Evolutionary conservation across 2,113 vertebrate species (phyloP).

Genomic region (Catharus fuscescens): DNA sequence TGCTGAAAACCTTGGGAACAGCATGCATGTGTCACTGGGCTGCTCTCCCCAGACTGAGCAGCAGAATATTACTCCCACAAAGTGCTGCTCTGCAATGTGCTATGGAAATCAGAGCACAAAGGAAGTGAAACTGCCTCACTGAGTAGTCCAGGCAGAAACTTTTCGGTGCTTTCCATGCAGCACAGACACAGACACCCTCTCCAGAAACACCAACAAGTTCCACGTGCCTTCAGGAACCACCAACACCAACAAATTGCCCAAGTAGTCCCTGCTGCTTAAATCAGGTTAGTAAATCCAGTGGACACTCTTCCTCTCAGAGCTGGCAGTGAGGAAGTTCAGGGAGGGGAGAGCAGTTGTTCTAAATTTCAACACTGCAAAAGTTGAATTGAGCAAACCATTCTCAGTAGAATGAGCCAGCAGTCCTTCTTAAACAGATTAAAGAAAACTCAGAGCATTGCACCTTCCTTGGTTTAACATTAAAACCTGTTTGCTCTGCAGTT

Average conservation of each 20-base stretch:
- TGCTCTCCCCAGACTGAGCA: background rate
- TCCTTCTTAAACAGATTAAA: background rate
- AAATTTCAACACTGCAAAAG: background rate
- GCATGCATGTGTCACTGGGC: too few relatives aligned
- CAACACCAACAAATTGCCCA: background rate
- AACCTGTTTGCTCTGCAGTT: background rate
- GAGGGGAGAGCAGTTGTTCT: background rate
- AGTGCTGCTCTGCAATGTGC: fast-evolving
- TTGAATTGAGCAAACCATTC: background rate
- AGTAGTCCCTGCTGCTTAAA: background rate
- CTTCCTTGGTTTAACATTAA: background rate
- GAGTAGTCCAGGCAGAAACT: background rate
- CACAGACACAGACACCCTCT: background rate
- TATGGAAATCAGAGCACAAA: background rate
- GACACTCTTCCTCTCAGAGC: background rate
- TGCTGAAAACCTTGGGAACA: background rate
- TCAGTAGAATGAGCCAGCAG: background rate
- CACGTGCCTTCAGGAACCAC: background rate
- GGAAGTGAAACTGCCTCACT: background rate
- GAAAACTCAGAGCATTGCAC: background rate
- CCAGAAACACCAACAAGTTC: background rate
- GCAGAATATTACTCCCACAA: background rate
- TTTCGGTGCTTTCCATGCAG: background rate
- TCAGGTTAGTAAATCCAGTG: background rate
- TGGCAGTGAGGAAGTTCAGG: background rate